Base-by-base conservation (phyloP, 2,113 vertebrate species). In the Podocnemis expansa region DNA sequence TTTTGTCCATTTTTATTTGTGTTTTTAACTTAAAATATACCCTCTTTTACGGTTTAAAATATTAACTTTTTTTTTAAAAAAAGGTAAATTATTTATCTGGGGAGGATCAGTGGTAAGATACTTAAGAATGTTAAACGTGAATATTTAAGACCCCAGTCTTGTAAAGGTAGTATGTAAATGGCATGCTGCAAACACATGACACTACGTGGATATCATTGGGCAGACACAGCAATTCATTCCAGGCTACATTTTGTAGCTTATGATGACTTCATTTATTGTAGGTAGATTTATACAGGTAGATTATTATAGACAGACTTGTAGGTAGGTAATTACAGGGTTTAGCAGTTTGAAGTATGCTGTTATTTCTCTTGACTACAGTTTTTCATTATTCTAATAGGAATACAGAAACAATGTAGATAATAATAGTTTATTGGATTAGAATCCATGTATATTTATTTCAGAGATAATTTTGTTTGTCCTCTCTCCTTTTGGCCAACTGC, bases 131-230 rank as follows among this genome's bases (percentile, higher is more conserved):
- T 76, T 76, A 55, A 75, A 85, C n/a, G 27, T 45, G 2, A 2
- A 1, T 0, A 13, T 0, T 3, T 16, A 85, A 43, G 84, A 45
- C 5, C 60, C 3, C 2, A 82, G 24, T 1, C 5, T 41, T 82
- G 25, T 41, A 80, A 5, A 1, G 2, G 0, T 0, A 3, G 78
- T 31, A 70, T 55, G 27, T 10, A 60, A 27, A 9, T 27, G 19
- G 76, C 9, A 79, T 41, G 55, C 55, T 47, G 6, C 73, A 79
- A 27, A n/a, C 60, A 85, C n/a, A 3, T 0, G 4, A 8, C 45
- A n/a, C 58, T 75, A 4, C 51, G 45, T 43, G 41, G 29, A 16
- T 25, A 82, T 80, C 10, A 52, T 13, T 47, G 51, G 10, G 56
- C 16, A 51, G 41, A 8, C 27, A 14, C 29, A 47, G 60, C 45